phyloP scores from a whole-genome alignment of 2,113 vertebrate genomes.

The Clarias magur region DNA sequence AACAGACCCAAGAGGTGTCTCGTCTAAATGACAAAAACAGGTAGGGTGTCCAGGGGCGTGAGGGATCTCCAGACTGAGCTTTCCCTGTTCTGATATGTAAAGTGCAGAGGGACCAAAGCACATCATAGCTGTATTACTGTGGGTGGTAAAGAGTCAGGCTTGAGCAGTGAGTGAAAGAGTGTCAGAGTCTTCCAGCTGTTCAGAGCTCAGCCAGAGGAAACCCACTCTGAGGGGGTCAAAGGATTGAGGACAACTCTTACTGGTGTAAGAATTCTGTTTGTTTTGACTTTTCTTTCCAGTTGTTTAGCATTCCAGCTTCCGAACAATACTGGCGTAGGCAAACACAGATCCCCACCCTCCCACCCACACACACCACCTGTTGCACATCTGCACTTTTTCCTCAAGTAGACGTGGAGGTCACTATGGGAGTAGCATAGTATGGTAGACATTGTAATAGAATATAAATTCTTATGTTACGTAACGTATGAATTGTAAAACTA shows the following conservation, averaged over 20 bases:
- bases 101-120: background rate
- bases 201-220: slow-evolving; percentile 44
- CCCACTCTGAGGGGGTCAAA: slow-evolving; percentile 32
- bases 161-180: background rate
- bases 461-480: background rate
- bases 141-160: background rate
- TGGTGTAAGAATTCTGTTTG: slow-evolving; percentile 35
- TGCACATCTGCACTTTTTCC: slow-evolving; percentile 54
- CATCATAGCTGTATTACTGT: background rate
- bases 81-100: background rate
- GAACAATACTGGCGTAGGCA: slow-evolving; percentile 48
- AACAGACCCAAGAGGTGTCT: slow-evolving; percentile 78
- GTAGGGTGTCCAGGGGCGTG: slow-evolving; percentile 55
- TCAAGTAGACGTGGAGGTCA: slow-evolving; percentile 8
- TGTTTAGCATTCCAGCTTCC: slow-evolving; percentile 60
- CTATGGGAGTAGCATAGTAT: background rate
- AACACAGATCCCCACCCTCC: slow-evolving; percentile 43
- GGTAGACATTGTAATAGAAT: background rate
- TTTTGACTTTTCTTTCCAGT: slow-evolving; percentile 44
- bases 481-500: slow-evolving; percentile 1
- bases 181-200: slow-evolving; percentile 9
- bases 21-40: slow-evolving; percentile 79
- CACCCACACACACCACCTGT: slow-evolving; percentile 56
- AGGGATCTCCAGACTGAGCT: background rate
- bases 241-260: slow-evolving; percentile 35